phyloP scores from a whole-genome alignment of 2,113 vertebrate genomes.

The Limnothrissa miodon region DNA sequence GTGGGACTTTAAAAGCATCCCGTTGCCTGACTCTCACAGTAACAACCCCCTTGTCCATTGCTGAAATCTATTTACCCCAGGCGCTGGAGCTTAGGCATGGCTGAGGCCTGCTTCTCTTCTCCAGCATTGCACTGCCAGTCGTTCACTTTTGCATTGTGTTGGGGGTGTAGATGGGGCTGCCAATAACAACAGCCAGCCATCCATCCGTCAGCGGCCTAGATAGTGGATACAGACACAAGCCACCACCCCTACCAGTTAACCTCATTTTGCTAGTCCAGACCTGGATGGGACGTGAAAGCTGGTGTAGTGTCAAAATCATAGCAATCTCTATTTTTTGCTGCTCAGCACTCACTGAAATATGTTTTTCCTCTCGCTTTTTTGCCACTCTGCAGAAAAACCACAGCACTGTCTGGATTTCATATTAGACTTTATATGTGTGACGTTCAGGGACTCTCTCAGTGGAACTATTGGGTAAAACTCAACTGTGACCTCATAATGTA shows the following conservation, averaged over 20 bases:
- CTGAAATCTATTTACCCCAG: constrained; percentile 29
- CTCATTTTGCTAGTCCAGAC: not conserved
- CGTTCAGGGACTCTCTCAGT: not conserved
- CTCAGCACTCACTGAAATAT: not conserved
- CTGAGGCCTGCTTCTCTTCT: constrained; percentile 23
- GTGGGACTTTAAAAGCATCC: not conserved
- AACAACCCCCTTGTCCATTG: not conserved
- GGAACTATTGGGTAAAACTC: not conserved
- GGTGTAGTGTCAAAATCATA: not conserved
- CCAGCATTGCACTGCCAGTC: not conserved
- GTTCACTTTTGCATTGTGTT: not conserved
- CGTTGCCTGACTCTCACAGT: not conserved
- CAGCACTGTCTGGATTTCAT: constrained; percentile 5
- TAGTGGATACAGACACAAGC: not conserved
- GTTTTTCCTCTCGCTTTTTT: not conserved
- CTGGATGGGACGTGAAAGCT: not conserved
- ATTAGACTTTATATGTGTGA: not conserved
- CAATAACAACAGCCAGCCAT: constrained; percentile 38
- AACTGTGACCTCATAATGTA: not conserved
- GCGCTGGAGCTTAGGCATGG: constrained; percentile 25
- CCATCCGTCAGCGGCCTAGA: constrained; percentile 5
- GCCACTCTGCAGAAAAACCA: not conserved
- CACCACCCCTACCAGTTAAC: not conserved
- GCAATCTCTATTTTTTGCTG: not conserved
- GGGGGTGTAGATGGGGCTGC: constrained; percentile 21